Evolutionary conservation across 2,113 vertebrate genomes (phyloP).

Genomic region (Sebastes schlegelii): DNA sequence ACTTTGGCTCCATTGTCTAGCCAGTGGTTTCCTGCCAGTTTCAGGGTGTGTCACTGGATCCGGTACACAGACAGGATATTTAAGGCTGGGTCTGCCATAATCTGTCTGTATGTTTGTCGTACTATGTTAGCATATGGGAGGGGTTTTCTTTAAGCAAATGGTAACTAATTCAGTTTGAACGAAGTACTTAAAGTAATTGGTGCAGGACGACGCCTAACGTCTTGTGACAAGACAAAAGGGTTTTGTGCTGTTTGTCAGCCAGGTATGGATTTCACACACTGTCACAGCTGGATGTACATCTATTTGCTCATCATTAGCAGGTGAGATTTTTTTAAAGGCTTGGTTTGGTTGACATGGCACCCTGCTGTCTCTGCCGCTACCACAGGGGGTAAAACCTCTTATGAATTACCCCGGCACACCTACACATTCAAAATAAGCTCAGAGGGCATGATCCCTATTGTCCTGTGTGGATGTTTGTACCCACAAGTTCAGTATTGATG

Average conservation of each 20-base stretch:
- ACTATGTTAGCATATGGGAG: not conserved
- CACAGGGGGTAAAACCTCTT: constrained; percentile 14
- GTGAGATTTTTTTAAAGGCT: not conserved
- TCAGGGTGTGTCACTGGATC: constrained; percentile 63
- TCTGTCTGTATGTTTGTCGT: constrained; percentile 13
- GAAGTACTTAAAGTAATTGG: not conserved
- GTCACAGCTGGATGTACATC: not conserved
- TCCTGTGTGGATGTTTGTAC: not conserved
- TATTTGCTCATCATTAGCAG: constrained; percentile 12
- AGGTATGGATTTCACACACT: not conserved
- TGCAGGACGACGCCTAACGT: not conserved
- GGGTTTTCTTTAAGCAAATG: constrained; percentile 47
- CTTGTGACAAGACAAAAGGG: not conserved
- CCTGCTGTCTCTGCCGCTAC: constrained; percentile 14
- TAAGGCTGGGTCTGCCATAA: constrained; percentile 12
- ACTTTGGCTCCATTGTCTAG: constrained; percentile 26
- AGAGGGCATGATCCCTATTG: not conserved
- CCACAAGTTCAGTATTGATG: not conserved
- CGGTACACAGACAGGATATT: constrained; percentile 59
- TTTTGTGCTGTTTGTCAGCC: not conserved
- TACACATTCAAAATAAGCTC: constrained; percentile 22
- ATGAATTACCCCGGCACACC: not conserved
- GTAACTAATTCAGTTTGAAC: not conserved
- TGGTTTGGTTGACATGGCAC: constrained; percentile 36
- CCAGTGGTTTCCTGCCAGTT: constrained; percentile 13